phyloP scores from a whole-genome alignment of 2,888 invertebrate species.

The Colostygia pectinataria region DNA sequence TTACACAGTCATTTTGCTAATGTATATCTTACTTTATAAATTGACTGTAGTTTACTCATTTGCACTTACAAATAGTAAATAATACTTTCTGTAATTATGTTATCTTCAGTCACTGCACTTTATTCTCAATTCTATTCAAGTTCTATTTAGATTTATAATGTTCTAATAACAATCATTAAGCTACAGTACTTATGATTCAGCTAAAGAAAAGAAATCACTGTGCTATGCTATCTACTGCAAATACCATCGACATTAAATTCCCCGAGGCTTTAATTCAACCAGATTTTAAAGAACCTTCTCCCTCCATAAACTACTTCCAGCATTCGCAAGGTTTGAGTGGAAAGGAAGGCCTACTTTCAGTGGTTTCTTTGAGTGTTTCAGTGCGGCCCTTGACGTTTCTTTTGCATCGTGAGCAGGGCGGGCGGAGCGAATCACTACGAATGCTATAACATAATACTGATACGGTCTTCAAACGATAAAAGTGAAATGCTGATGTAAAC shows the following conservation, averaged over 20 bases:
- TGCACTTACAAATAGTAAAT: no score
- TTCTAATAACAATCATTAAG: no score
- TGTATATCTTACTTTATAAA: constrained; percentile 16
- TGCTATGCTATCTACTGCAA: constrained; percentile 3
- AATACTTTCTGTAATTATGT: no score
- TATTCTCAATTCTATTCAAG: no score
- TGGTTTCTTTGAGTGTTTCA: constrained; percentile 31
- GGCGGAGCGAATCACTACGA: constrained; percentile 49
- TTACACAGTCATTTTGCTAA: constrained; percentile 39
- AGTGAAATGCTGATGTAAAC: constrained; percentile 23
- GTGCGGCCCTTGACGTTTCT: constrained; percentile 27
- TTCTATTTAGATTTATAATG: no score
- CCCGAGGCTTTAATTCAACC: constrained; percentile 8
- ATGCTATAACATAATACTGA: constrained; percentile 37
- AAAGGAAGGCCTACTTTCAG: constrained; percentile 26
- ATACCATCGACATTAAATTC: constrained; percentile 9
- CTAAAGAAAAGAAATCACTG: constrained; percentile 4
- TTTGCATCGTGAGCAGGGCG: constrained; percentile 34
- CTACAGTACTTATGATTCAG: constrained; percentile 3
- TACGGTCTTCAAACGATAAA: constrained; percentile 37
- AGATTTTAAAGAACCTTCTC: constrained; percentile 3
- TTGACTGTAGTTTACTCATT: neutral
- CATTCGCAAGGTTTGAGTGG: neutral
- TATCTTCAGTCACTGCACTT: no score
- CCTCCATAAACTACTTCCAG: neutral